Percentiles rank a stretch among this genome's conserved stretches.
These are phyloP conservation scores for Euproctis similis DNA, from an alignment of 2,888 invertebrate species.

Conservation along the genomic window DNA sequence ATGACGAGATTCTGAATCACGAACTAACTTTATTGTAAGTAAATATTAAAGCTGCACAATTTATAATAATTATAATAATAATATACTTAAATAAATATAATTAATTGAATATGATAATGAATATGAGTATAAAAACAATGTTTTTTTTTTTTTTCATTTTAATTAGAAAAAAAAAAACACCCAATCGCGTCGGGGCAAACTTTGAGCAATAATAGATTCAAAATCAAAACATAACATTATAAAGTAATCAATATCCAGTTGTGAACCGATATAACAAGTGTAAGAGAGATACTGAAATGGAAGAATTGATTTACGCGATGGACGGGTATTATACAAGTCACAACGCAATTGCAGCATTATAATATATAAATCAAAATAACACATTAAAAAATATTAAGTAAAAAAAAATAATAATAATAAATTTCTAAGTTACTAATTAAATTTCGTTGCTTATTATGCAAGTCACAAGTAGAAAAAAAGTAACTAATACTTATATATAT, in stretches of 20 bases:
- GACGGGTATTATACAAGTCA: slow-evolving; percentile 33
- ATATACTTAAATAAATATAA: slow-evolving; percentile 72
- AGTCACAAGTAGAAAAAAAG: slow-evolving; percentile 59
- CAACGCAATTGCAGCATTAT: slow-evolving; percentile 39
- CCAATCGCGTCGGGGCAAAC: slow-evolving; percentile 54
- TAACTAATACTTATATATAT: no score
- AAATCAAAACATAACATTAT: slow-evolving; percentile 38
- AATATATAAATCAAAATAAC: slow-evolving; percentile 42
- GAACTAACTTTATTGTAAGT: slow-evolving; percentile 74
- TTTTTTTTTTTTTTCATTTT: no score
- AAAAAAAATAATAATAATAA: no score
- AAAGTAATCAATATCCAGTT: slow-evolving; percentile 45
- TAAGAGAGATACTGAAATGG: slow-evolving; percentile 36
- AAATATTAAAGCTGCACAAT: slow-evolving; percentile 75
- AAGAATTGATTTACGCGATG: slow-evolving; percentile 34
- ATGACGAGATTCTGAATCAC: slow-evolving; percentile 76
- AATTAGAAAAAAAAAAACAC: no score
- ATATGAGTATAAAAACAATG: slow-evolving; percentile 59
- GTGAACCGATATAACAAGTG: slow-evolving; percentile 68
- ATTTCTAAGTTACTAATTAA: slow-evolving; percentile 45
- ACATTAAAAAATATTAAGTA: slow-evolving; percentile 34
- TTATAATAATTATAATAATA: slow-evolving; percentile 69
- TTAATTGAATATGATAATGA: slow-evolving; percentile 54
- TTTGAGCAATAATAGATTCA: slow-evolving; percentile 67
- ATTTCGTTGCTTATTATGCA: slow-evolving; percentile 65